Evolutionary conservation across 2,797 vertebrate genomes (phyloP).

Genomic region (Threskiornis aethiopicus): DNA sequence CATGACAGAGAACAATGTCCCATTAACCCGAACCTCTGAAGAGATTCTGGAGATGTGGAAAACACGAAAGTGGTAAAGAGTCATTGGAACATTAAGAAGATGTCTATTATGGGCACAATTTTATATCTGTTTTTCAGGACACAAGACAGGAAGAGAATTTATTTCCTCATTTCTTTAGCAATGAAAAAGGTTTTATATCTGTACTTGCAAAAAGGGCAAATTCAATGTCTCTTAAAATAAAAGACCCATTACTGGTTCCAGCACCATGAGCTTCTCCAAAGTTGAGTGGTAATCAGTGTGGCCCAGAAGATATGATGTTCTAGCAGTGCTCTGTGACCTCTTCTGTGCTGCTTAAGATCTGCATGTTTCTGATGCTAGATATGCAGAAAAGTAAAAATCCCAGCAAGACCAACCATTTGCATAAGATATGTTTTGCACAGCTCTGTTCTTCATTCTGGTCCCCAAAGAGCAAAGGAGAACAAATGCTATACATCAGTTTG

Average conservation of each 20-base stretch:
- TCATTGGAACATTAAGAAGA: not conserved
- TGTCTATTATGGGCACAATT: not conserved
- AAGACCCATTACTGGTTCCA: not conserved
- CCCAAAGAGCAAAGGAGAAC: not conserved
- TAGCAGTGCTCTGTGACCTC: not conserved
- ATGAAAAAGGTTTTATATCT: not conserved
- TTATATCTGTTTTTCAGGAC: constrained; percentile 4
- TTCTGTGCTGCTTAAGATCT: not conserved
- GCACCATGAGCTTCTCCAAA: not conserved
- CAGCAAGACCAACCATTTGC: not conserved
- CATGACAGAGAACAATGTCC: constrained; percentile 5
- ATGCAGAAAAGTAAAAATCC: not conserved
- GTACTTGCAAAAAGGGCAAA: not conserved
- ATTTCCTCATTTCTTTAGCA: not conserved
- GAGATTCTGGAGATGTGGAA: not conserved
- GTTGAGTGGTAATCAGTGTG: not conserved
- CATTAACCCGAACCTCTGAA: constrained; percentile 44
- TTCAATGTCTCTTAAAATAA: not conserved
- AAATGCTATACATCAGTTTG: not conserved
- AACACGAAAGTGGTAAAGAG: not conserved
- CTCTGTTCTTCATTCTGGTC: not conserved
- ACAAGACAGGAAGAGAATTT: not conserved
- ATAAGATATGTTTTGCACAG: not conserved
- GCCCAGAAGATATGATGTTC: not conserved
- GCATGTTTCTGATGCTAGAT: not conserved